phyloP scores from a whole-genome alignment of 2,113 vertebrate genomes.

The Spea bombifrons region DNA sequence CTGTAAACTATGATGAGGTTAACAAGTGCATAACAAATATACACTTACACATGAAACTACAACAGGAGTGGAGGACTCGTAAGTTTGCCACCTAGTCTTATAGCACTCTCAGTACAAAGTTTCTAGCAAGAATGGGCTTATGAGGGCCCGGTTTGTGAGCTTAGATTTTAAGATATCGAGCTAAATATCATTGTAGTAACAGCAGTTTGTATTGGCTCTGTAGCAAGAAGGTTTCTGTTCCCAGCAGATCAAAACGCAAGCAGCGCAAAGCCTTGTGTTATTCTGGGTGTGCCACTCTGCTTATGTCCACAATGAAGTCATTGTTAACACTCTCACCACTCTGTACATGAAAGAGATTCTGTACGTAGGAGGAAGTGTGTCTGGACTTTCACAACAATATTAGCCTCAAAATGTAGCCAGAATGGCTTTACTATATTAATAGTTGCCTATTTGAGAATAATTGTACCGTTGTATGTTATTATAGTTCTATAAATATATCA shows the following conservation, averaged over 20 bases:
- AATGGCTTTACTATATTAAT: neutral
- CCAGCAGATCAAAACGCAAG: constrained; percentile 28
- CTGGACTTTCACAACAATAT: constrained; percentile 19
- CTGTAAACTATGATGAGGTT: too few species aligned
- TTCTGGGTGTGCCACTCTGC: constrained; percentile 32
- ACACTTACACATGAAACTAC: too few species aligned
- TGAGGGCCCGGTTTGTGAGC: too few species aligned
- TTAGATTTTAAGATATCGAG: too few species aligned
- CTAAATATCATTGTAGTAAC: neutral
- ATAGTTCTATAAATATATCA: neutral
- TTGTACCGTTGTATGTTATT: neutral
- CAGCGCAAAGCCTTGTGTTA: constrained; percentile 36
- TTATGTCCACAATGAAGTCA: constrained; percentile 24
- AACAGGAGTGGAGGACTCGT: too few species aligned
- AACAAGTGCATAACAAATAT: too few species aligned
- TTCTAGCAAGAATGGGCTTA: too few species aligned
- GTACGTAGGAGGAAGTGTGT: constrained; percentile 29
- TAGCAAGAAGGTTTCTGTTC: constrained; percentile 24
- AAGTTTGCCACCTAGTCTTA: too few species aligned
- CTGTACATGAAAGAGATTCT: constrained; percentile 26
- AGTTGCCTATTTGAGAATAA: neutral
- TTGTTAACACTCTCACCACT: constrained; percentile 41
- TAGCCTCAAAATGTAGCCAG: neutral
- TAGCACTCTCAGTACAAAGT: too few species aligned
- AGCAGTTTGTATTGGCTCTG: constrained; percentile 39